Conservation (phyloP, 2,797 vertebrate species). For the Urophycis tenuis region DNA sequence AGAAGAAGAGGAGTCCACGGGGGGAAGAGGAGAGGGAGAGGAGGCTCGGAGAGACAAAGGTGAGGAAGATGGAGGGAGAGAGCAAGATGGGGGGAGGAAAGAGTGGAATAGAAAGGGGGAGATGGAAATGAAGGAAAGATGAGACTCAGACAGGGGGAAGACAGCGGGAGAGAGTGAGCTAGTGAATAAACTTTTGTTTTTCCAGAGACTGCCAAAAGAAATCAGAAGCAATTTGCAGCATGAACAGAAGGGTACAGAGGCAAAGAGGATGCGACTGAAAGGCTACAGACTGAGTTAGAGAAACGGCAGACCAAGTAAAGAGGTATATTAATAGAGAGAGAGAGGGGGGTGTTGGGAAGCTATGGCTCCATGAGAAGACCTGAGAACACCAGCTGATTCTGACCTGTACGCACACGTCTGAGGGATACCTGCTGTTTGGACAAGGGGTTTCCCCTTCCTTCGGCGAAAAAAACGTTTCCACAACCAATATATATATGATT, state of each 20-base stretch:
- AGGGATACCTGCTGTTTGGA: neutral
- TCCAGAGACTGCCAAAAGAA: too few relatives aligned
- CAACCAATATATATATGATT: neutral
- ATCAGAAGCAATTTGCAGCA: neutral
- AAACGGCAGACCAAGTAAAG: neutral
- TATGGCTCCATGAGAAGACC: neutral
- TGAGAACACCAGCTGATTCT: neutral
- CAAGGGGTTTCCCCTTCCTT: neutral
- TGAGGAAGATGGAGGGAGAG: constrained; percentile 2
- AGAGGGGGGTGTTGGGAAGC: neutral
- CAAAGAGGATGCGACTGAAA: neutral
- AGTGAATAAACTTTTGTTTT: neutral
- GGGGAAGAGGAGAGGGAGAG: constrained; percentile 1
- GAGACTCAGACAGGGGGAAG: neutral
- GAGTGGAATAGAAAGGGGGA: neutral
- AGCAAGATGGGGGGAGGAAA: neutral
- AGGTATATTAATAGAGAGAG: neutral
- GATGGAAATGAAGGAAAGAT: neutral
- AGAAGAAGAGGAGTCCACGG: constrained; percentile 10
- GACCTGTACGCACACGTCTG: neutral
- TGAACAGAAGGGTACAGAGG: neutral
- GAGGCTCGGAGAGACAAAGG: constrained; percentile 11
- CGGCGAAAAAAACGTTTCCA: neutral
- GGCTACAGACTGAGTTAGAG: neutral
- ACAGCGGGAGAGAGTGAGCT: neutral